A percentile compares a stretch with the other conserved stretches of the same genome.
These are phyloP conservation scores for Dasyornis broadbenti DNA, from an alignment of 2,113 vertebrate genomes.

Conservation along the genomic window DNA sequence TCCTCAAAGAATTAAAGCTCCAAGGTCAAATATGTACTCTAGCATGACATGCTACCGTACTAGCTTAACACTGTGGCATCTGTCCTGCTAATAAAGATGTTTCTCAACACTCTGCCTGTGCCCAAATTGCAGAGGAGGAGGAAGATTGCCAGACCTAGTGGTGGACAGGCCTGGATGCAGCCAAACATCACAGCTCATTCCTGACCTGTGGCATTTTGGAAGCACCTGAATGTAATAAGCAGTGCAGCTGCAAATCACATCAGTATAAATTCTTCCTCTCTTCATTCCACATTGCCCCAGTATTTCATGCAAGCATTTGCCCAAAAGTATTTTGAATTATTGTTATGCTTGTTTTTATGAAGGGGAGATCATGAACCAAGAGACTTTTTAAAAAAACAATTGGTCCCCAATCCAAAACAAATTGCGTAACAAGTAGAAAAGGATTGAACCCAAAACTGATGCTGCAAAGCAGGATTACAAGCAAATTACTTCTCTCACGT, in stretches of 20 bases:
- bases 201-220: not conserved
- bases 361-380: not conserved
- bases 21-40: not conserved
- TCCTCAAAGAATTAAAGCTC: not conserved
- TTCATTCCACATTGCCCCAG: not conserved
- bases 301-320: not conserved
- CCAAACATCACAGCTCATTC: constrained; percentile 21
- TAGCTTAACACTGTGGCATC: not conserved
- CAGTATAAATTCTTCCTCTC: not conserved
- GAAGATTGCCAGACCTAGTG: not conserved
- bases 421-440: not conserved
- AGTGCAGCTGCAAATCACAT: not conserved
- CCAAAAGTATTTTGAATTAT: not conserved
- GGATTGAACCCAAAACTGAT: not conserved
- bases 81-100: constrained; percentile 9
- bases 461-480: not conserved
- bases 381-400: not conserved
- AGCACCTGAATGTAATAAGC: not conserved
- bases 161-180: not conserved
- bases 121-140: not conserved
- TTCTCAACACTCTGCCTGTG: not conserved
- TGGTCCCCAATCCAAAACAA: not conserved
- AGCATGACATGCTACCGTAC: not conserved
- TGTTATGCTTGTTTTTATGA: not conserved
- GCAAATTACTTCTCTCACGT: not conserved